Evolutionary conservation across 2,888 invertebrate species (phyloP).

Genomic region (Macropis europaea): DNA sequence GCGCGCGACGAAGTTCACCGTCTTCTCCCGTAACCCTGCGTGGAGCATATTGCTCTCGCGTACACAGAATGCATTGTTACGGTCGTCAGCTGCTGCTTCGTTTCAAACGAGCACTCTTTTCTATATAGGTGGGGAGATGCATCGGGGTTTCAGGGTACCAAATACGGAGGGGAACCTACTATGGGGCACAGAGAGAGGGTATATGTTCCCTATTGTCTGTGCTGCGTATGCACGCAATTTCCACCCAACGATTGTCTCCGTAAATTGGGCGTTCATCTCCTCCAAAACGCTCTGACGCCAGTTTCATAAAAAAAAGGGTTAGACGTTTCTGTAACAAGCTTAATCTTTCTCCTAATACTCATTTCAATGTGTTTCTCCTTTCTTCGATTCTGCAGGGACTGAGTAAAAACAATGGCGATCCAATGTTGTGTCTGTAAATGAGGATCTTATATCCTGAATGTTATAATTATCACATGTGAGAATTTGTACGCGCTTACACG

Average conservation of each 20-base stretch:
- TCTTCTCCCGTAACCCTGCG: conserved; percentile 43
- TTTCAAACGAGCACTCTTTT: conserved; percentile 48
- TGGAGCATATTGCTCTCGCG: conserved; percentile 48
- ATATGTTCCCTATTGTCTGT: conserved; percentile 45
- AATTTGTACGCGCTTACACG: not conserved
- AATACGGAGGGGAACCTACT: conserved; percentile 28
- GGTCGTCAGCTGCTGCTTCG: conserved; percentile 65
- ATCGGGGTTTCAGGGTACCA: conserved; percentile 36
- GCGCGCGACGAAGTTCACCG: conserved; percentile 29
- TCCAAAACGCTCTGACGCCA: not conserved
- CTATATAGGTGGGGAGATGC: conserved; percentile 39
- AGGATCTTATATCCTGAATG: no score
- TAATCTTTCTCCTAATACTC: not conserved
- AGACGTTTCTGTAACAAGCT: no score
- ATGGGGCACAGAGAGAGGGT: conserved; percentile 27
- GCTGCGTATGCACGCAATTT: conserved; percentile 34
- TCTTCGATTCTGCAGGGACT: no score
- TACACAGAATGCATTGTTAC: conserved; percentile 61
- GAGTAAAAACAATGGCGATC: not conserved
- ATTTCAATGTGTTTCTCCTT: no score
- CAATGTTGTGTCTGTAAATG: no score
- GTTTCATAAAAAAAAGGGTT: not conserved
- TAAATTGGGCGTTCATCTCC: conserved; percentile 42
- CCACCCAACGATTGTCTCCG: conserved; percentile 35
- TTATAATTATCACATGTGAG: not conserved